These are phyloP conservation scores for Plagiodera versicolora DNA, from an alignment of 2,888 invertebrate genomes.

Conservation along the genomic window DNA sequence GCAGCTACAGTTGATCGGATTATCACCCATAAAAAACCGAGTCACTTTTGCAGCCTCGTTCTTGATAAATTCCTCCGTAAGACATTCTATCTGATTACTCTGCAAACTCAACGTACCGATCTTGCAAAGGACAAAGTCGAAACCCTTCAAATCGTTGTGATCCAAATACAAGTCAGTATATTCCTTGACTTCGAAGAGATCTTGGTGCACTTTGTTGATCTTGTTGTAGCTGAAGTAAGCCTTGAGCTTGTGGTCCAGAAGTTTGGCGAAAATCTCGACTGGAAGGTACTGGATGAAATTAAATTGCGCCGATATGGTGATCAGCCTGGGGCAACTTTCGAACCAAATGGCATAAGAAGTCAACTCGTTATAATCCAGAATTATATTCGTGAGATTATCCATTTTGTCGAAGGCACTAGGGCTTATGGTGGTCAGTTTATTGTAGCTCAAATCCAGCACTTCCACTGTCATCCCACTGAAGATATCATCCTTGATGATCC, in stretches of 20 bases:
- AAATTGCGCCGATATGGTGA: slow-evolving; percentile 37
- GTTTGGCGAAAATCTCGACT: slow-evolving; percentile 34
- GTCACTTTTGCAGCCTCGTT: slow-evolving; percentile 38
- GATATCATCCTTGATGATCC: slow-evolving; percentile 36
- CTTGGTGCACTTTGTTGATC: slow-evolving; percentile 38
- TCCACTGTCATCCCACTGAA: slow-evolving; percentile 39
- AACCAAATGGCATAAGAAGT: slow-evolving; percentile 38
- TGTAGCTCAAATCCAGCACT: slow-evolving; percentile 40
- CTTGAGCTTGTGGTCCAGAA: slow-evolving; percentile 34
- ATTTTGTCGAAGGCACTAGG: slow-evolving; percentile 43
- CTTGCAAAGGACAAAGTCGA: slow-evolving; percentile 33
- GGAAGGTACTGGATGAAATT: slow-evolving; percentile 42
- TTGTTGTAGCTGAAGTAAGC: slow-evolving; percentile 43
- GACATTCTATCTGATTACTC: slow-evolving; percentile 41
- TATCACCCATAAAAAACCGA: slow-evolving; percentile 34
- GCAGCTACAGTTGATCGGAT: slow-evolving; percentile 41
- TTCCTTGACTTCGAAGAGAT: slow-evolving; percentile 37
- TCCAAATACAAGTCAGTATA: slow-evolving; percentile 40
- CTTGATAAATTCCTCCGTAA: slow-evolving; percentile 40
- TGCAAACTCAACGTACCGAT: slow-evolving; percentile 39
- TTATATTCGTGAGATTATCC: slow-evolving; percentile 34
- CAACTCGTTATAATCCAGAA: slow-evolving; percentile 43
- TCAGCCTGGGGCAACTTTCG: slow-evolving; percentile 38
- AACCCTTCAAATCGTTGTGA: slow-evolving; percentile 39
- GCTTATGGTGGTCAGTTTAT: slow-evolving; percentile 38